These are phyloP conservation scores for Palloptera scutellata DNA, from an alignment of 2,888 invertebrate species.

Conservation along the genomic window DNA sequence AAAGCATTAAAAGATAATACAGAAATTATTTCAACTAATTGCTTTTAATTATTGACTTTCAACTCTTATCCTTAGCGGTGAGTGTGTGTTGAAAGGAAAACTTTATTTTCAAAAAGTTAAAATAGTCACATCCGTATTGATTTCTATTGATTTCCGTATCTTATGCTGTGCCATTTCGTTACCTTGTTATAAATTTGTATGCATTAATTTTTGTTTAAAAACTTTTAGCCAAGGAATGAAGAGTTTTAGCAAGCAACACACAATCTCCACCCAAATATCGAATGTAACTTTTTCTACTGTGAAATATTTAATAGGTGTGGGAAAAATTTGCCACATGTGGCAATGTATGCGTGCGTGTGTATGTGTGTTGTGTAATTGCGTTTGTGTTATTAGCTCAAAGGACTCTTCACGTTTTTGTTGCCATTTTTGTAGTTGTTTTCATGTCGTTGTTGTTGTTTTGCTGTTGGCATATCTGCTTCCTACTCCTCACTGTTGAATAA, in stretches of 20 bases:
- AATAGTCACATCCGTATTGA: not conserved
- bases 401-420: conserved; percentile 27
- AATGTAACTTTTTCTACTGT: not conserved
- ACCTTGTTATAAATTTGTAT: not conserved
- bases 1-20: too few relatives aligned
- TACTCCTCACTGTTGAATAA: not conserved
- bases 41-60: too few relatives aligned
- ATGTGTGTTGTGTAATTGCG: conserved; percentile 10
- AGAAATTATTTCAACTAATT: too few relatives aligned
- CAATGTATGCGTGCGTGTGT: not conserved
- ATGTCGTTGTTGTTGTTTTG: conserved; percentile 19
- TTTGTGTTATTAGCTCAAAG: conserved; percentile 31
- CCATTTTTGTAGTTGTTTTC: conserved; percentile 20
- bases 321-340: not conserved
- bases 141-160: conserved; percentile 1
- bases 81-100: too few relatives aligned
- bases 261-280: not conserved
- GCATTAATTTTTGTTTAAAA: not conserved
- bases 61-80: too few relatives aligned
- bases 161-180: not conserved
- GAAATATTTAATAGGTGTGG: not conserved
- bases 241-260: not conserved
- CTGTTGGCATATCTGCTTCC: not conserved
- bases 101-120: not conserved
- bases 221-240: not conserved